These are phyloP conservation scores for Pandion haliaetus DNA, from an alignment of 2,113 vertebrate genomes.

Conservation along the genomic window DNA sequence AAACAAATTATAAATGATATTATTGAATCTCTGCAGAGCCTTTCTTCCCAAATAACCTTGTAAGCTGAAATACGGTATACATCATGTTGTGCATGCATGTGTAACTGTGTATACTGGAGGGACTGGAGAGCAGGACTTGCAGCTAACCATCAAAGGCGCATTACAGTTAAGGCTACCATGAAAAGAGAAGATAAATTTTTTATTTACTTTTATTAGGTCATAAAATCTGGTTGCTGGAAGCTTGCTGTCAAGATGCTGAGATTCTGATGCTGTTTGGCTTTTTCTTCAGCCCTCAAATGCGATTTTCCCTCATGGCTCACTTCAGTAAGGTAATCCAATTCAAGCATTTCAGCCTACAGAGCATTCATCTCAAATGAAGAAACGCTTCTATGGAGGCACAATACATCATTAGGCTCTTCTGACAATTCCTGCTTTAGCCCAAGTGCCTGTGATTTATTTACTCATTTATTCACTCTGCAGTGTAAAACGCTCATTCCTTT, in stretches of 20 bases:
- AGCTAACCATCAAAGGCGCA: neutral
- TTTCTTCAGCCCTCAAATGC: neutral
- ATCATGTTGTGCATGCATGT: too few species aligned
- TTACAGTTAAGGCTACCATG: neutral
- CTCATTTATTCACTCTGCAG: neutral
- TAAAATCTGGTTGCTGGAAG: neutral
- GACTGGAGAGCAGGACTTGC: neutral
- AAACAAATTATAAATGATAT: neutral
- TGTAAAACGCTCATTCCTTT: neutral
- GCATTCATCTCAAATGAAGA: neutral
- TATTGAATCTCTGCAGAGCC: neutral
- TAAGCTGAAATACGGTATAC: neutral
- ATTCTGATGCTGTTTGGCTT: neutral
- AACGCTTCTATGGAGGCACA: neutral
- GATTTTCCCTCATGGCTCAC: neutral
- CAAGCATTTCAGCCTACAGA: neutral
- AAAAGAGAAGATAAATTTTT: neutral
- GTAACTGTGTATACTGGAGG: neutral
- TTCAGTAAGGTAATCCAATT: neutral
- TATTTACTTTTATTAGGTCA: neutral
- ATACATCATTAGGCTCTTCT: neutral
- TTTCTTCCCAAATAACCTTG: neutral
- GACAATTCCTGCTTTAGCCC: neutral
- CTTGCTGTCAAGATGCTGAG: neutral
- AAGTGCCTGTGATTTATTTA: conserved; percentile 4